phyloP scores from a whole-genome alignment of 2,797 vertebrate genomes.

The Schizopygopsis malacanthus region DNA sequence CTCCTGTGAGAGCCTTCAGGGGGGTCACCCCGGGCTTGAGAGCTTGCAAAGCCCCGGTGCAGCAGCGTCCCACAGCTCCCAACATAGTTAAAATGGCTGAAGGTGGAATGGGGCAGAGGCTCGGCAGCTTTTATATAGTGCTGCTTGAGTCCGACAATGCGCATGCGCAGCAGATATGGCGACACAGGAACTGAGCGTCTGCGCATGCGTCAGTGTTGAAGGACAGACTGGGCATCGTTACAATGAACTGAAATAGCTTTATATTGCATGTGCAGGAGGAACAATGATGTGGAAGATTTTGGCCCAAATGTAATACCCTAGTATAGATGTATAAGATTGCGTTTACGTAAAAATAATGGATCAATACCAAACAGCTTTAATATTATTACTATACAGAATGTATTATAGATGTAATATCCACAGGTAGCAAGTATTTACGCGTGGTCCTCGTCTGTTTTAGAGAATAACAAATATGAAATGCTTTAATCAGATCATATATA shows the following conservation, averaged over 20 bases:
- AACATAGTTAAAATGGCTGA: slow-evolving; percentile 86
- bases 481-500: not conserved
- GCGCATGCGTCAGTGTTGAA: slow-evolving; percentile 60
- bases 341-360: not conserved
- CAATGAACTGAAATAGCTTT: slow-evolving; percentile 18
- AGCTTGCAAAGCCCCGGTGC: slow-evolving; percentile 78
- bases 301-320: not conserved
- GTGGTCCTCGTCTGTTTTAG: not conserved
- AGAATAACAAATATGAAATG: not conserved
- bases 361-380: not conserved
- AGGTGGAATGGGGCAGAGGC: slow-evolving; percentile 78
- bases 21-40: slow-evolving; percentile 78
- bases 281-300: slow-evolving; percentile 4
- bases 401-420: not conserved
- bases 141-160: slow-evolving; percentile 46
- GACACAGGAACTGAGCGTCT: slow-evolving; percentile 2
- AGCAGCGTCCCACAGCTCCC: slow-evolving; percentile 81
- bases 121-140: slow-evolving; percentile 71
- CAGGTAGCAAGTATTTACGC: not conserved
- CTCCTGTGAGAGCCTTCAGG: slow-evolving; percentile 76
- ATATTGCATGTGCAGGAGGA: not conserved
- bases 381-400: not conserved
- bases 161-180: slow-evolving; percentile 67
- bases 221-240: slow-evolving; percentile 47
- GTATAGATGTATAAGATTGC: not conserved